Evolutionary conservation across 2,113 vertebrate species (phyloP).

Genomic region (Tupaia chinensis): DNA sequence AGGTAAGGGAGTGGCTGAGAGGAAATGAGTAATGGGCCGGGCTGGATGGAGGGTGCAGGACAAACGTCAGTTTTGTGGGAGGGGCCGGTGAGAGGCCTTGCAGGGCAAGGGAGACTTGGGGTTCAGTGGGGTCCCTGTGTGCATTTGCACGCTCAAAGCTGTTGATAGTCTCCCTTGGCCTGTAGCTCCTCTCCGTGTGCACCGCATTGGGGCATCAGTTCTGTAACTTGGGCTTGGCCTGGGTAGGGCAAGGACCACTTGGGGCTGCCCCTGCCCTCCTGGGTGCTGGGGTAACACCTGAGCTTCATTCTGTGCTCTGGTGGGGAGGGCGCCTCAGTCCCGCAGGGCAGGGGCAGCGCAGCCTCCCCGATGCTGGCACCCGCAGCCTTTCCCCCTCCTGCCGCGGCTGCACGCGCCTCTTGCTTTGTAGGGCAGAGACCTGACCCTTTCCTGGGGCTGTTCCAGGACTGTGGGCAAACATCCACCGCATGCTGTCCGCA

Average conservation of each 20-base stretch:
- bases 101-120: not conserved
- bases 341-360: not conserved
- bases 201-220: not conserved
- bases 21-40: not conserved
- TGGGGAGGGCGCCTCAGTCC: not conserved
- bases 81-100: not conserved
- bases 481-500: not conserved
- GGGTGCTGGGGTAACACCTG: not conserved
- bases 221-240: not conserved
- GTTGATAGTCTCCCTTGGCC: not conserved
- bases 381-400: fast-evolving
- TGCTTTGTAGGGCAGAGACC: fast-evolving
- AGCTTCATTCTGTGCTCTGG: conserved; percentile 46
- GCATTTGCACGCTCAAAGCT: too few species aligned
- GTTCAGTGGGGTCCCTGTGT: too few species aligned
- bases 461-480: not conserved
- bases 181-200: too few species aligned
- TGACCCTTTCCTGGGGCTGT: not conserved
- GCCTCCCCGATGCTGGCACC: not conserved
- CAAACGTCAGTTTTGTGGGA: not conserved
- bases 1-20: not conserved
- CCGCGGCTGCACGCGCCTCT: fast-evolving
- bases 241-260: too few species aligned
- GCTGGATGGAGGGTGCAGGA: not conserved
- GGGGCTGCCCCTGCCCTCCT: not conserved